Evolutionary conservation across 1,140 invertebrate species (phyloP), one percentile per base, ranked within the genome.

Genomic region (Antheraea mylitta): DNA sequence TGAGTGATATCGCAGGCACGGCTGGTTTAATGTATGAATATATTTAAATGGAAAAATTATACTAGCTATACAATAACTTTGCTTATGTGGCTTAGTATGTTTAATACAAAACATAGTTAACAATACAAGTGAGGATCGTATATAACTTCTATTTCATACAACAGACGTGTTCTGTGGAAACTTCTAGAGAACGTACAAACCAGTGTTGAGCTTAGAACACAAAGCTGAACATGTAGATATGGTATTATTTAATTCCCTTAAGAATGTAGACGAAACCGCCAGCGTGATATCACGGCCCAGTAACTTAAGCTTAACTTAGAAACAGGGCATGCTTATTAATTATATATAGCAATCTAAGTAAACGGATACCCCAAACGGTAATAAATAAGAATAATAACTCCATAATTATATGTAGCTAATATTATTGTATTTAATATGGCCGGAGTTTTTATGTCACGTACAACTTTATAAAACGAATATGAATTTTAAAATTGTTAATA

Each of bases 81-180:
- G 13, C 11, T 42, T 42, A n/a, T 16, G 16, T n/a, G 16, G 63
- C 6, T 61, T 30, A n/a, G 8, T 5, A 13, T 30, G 10, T 7
- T 16, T 61, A 30, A 61, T 22, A 61, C 7, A 9, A 30, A 22
- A 61, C 60, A 5, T 16, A 61, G 60, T 18, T 30, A 71, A 85
- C 81, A 85, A 81, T 83, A 82, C 85, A 83, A 77, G 74, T 18
- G 75, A 71, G 73, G 80, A 86, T 75, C 83, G 85, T 90, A 90
- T 86, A 86, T 85, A 87, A 86, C 79, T 84, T 86, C 81, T 86
- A 86, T 87, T 86, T 89, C 87, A 89, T 90, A 87, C 87, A 66
- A 75, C 75, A 71, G 79, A 84, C 83, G 80, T 86, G 85, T 89
- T 85, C 83, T 80, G 73, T 66, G 67, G 69, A 80, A 86, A 75